Percentiles rank a stretch among this genome's conserved stretches.
These are phyloP conservation scores for Montipora capricornis DNA, from an alignment of 64 coral and sea anemone species.

Conservation along the genomic window DNA sequence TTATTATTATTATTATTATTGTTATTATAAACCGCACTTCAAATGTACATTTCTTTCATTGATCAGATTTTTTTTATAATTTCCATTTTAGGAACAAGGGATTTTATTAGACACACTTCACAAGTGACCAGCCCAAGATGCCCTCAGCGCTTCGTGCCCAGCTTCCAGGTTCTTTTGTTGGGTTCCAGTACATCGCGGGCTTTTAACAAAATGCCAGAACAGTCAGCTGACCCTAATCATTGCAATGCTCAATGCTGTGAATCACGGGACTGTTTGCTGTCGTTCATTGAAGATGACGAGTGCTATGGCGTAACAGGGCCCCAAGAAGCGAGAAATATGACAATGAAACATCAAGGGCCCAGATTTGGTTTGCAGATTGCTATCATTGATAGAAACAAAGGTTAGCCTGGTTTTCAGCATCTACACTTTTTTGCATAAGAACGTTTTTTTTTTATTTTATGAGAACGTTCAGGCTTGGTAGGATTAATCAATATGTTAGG, in stretches of 20 bases:
- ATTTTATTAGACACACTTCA: conserved; percentile 53
- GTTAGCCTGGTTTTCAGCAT: not conserved
- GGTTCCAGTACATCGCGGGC: not conserved
- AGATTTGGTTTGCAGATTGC: conserved; percentile 49
- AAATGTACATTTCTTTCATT: too few relatives aligned
- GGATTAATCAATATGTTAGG: too few relatives aligned
- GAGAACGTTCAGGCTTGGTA: too few relatives aligned
- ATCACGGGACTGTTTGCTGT: conserved; percentile 42
- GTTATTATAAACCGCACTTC: too few relatives aligned
- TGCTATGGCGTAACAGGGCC: conserved; percentile 54
- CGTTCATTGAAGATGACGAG: conserved; percentile 51
- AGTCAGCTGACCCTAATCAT: not conserved
- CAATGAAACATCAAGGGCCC: not conserved
- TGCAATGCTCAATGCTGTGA: conserved; percentile 52
- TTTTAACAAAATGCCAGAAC: conserved; percentile 15
- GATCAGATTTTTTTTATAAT: not conserved
- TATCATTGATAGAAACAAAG: conserved; percentile 73
- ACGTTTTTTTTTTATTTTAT: too few relatives aligned
- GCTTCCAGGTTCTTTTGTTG: conserved; percentile 43
- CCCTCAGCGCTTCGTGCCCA: conserved; percentile 53
- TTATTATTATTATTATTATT: too few relatives aligned
- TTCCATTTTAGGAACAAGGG: not conserved
- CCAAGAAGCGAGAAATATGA: not conserved
- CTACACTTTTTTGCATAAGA: too few relatives aligned
- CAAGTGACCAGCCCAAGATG: conserved; percentile 44